Percentiles rank a stretch among this genome's conserved stretches.
Evolutionary conservation across 2,888 invertebrate species (phyloP).

Genomic region (Argyresthia albistria): DNA sequence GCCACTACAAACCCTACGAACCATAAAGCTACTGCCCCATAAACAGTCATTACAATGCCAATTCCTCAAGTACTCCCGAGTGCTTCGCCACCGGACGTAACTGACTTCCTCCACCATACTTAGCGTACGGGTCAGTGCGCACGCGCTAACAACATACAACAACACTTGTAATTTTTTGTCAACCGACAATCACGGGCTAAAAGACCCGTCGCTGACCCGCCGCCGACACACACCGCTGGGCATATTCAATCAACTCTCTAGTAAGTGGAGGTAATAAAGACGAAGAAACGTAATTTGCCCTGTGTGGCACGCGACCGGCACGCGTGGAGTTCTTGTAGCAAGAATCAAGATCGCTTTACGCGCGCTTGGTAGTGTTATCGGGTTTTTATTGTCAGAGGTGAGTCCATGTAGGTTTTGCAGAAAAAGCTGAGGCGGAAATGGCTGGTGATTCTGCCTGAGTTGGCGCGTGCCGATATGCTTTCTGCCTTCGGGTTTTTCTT

Average conservation of each 20-base stretch:
- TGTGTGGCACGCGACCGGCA: slow-evolving; percentile 51
- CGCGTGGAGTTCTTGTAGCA: slow-evolving; percentile 28
- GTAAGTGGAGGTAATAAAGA: slow-evolving; percentile 61
- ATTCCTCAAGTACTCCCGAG: neutral
- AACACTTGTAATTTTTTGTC: slow-evolving; percentile 6
- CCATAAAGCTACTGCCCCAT: no score
- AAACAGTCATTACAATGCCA: no score
- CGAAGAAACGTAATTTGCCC: slow-evolving; percentile 58
- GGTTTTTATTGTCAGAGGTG: slow-evolving; percentile 6
- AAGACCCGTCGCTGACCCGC: slow-evolving; percentile 1
- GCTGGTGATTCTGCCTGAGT: neutral
- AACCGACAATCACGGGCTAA: slow-evolving; percentile 4
- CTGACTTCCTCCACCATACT: neutral
- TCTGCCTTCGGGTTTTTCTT: neutral
- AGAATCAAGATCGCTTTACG: slow-evolving; percentile 1
- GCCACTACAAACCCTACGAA: no score
- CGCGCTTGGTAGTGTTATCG: slow-evolving; percentile 3
- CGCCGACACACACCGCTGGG: slow-evolving; percentile 2
- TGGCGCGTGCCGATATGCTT: slow-evolving; percentile 1
- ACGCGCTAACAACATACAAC: neutral
- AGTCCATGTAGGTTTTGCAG: slow-evolving; percentile 4
- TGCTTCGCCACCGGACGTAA: neutral
- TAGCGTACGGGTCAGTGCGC: slow-evolving; percentile 6
- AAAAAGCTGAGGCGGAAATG: neutral
- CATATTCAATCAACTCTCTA: slow-evolving; percentile 23